Base-by-base conservation (phyloP, 2,113 vertebrate genomes). In the Ictalurus furcatus region DNA sequence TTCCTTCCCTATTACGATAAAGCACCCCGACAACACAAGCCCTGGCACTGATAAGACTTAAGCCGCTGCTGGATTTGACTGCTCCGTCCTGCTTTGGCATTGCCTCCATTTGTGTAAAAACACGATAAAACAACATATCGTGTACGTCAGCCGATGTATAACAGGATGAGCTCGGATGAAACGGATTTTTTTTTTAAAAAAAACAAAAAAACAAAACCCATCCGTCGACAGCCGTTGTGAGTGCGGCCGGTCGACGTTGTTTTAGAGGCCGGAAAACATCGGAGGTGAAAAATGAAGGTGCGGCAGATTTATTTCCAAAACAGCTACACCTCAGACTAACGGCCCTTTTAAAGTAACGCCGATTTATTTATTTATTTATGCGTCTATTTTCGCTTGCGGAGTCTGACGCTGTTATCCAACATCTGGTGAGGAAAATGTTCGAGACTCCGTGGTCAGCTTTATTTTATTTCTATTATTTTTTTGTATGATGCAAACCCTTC, bases 1-100 rank as follows among this genome's bases (percentile, higher is more conserved):
- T 6, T 81, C 91, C 85, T 6, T 5, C 0, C 14, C 86, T 9
- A 84, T 91, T 61, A 91, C 86, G 69, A 67, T 25, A 37, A 88
- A 71, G 81, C 54, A 81, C 88, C 81, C 81, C 37, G 61, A 61
- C 73, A 88, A 67, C 25, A n/a, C 89, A 91, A 90, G 67, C 85
- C 44, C 69, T 13, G 85, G 84, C 87, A 65, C 61, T 67, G 91
- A 92, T 92, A 89, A 89, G 83, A 89, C 69, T 84, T 74, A 87
- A 90, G 74, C 88, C 59, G 86, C 23, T 87, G 83, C 84, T 87
- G 30, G 30, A 65, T 52, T 59, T 90, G 91, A 92, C 90, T 89
- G 85, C 88, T 90, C 90, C 90, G 17, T 63, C 84, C 87, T 88
- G 82, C 90, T 90, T 91, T 89, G 85, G 73, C 79, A 86, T 89